Evolutionary conservation across 2,113 vertebrate species (phyloP).

Genomic region (Thamnophis sirtalis): DNA sequence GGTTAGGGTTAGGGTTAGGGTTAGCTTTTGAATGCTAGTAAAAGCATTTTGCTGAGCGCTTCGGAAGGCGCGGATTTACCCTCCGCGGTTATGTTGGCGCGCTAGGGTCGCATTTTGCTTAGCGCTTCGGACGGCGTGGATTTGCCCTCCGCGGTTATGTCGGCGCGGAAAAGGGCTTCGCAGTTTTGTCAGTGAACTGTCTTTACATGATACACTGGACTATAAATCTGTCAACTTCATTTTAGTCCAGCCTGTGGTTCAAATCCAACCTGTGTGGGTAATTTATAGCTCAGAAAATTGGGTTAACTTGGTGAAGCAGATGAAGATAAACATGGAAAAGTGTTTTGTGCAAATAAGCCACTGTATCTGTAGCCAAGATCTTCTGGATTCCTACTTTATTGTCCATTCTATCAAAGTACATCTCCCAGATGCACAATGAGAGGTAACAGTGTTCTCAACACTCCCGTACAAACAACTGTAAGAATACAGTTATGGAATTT

Average conservation of each 20-base stretch:
- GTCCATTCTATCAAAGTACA: no score
- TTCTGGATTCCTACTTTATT: not conserved
- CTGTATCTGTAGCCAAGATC: not conserved
- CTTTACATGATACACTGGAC: not conserved
- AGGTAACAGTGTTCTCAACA: not conserved
- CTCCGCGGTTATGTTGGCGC: no score
- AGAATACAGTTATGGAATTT: not conserved
- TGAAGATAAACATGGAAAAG: not conserved
- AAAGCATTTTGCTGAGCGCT: no score
- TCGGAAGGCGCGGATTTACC: no score
- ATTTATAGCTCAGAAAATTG: not conserved
- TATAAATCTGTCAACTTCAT: not conserved
- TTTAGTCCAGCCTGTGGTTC: not conserved
- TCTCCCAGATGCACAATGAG: not conserved
- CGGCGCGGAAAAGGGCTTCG: no score
- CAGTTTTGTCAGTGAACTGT: no score
- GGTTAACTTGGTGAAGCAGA: not conserved
- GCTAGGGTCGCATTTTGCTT: no score
- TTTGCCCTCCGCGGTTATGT: no score
- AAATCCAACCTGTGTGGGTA: not conserved
- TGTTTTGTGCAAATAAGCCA: not conserved
- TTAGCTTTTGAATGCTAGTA: no score
- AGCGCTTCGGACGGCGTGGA: no score
- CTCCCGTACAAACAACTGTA: not conserved
- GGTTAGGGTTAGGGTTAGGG: no score